Conservation (phyloP, 1,140 invertebrate genomes). For the Bombus confusus region DNA sequence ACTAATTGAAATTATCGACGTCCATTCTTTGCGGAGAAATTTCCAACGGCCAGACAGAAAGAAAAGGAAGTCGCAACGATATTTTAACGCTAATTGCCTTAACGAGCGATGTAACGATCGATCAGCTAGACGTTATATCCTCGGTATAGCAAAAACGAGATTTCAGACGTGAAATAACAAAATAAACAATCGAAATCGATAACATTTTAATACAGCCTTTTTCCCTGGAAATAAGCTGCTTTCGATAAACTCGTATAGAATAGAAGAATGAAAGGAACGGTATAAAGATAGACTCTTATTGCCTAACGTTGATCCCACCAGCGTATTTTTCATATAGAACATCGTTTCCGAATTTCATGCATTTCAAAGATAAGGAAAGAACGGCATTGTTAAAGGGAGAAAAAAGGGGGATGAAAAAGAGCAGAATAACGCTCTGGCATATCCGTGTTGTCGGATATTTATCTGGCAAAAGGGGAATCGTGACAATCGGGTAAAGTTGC, state of each 20-base stretch:
- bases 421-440: neutral
- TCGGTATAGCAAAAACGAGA: neutral
- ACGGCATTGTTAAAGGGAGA: too few relatives aligned
- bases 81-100: constrained; percentile 1
- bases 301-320: neutral
- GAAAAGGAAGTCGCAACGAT: neutral
- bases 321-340: neutral
- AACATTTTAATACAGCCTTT: neutral
- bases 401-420: neutral
- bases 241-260: neutral
- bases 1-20: neutral
- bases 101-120: neutral
- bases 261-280: neutral
- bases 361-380: too few relatives aligned
- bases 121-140: neutral
- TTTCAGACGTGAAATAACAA: neutral
- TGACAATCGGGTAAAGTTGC: neutral
- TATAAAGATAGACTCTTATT: neutral
- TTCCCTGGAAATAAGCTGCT: neutral
- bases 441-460: neutral
- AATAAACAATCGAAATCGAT: neutral
- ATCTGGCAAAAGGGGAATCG: neutral
- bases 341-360: neutral
- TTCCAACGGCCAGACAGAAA: neutral
- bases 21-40: neutral